These are phyloP conservation scores for Agonopterix arenella DNA, from an alignment of 2,888 invertebrate species.

Conservation along the genomic window DNA sequence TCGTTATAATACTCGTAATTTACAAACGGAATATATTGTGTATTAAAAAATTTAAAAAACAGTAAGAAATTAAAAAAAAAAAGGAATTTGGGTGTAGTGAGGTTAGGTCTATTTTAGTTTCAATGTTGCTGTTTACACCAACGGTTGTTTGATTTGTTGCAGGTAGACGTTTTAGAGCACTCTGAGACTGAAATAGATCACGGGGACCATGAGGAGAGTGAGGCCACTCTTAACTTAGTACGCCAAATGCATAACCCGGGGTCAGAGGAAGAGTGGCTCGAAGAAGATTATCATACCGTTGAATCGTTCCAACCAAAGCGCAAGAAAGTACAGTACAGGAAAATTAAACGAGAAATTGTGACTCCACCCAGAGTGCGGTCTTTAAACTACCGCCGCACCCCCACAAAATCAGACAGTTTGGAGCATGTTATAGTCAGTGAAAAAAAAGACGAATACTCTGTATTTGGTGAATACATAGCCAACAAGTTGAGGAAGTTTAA, in stretches of 20 bases:
- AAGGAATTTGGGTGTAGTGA: too few species aligned
- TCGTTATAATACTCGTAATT: too few species aligned
- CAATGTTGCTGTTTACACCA: background rate
- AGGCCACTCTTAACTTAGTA: conserved; percentile 44
- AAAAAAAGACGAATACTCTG: conserved; percentile 52
- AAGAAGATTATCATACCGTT: conserved; percentile 50
- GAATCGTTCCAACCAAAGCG: conserved; percentile 46
- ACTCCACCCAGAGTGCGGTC: conserved; percentile 30
- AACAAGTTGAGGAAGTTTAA: conserved; percentile 60
- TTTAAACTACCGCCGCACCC: conserved; percentile 13
- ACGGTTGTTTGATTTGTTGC: conserved; percentile 14
- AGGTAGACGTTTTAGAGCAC: conserved; percentile 49
- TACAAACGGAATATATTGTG: too few species aligned
- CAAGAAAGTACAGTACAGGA: conserved; percentile 42
- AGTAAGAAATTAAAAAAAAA: too few species aligned
- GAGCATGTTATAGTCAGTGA: conserved; percentile 29
- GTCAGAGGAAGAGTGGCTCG: conserved; percentile 65
- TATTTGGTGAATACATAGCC: conserved; percentile 65
- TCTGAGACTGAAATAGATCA: background rate
- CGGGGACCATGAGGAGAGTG: conserved; percentile 36
- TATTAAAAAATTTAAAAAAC: too few species aligned
- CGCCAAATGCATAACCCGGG: conserved; percentile 43
- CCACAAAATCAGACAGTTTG: conserved; percentile 11
- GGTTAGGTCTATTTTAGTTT: too few species aligned
- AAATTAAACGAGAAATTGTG: conserved; percentile 54